Evolutionary conservation across 2,113 vertebrate genomes (phyloP).

Genomic region (Ivindomyrus marchei): DNA sequence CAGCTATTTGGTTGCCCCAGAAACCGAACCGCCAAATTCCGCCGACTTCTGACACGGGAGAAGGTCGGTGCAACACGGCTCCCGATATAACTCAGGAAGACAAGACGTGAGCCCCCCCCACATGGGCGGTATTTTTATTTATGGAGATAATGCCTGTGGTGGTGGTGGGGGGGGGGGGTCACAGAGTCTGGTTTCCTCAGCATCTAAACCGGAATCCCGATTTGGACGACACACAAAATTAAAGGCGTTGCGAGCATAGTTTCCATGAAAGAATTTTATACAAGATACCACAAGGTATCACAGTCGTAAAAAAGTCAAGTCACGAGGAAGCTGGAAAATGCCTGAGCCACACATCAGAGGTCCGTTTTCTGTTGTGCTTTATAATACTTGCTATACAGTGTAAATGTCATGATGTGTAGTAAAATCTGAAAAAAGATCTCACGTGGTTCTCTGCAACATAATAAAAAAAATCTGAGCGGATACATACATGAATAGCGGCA

Average conservation of each 20-base stretch:
- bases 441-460: not conserved
- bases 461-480: not conserved
- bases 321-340: not conserved
- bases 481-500: not conserved
- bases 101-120: constrained; percentile 10
- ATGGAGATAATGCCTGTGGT: constrained; percentile 21
- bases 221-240: constrained; percentile 30
- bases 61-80: constrained; percentile 54
- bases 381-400: not conserved
- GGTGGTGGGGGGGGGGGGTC: not conserved
- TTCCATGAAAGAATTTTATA: constrained; percentile 34
- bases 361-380: constrained; percentile 34
- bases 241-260: constrained; percentile 27
- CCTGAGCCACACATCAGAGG: not conserved
- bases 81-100: constrained; percentile 44
- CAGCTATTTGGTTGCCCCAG: constrained; percentile 58
- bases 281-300: constrained; percentile 24
- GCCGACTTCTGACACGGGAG: constrained; percentile 54
- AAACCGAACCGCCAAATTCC: constrained; percentile 60
- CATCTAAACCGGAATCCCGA: constrained; percentile 32
- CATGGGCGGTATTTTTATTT: constrained; percentile 31
- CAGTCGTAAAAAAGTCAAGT: not conserved
- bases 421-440: not conserved
- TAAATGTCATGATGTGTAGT: not conserved
- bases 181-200: constrained; percentile 25